These are phyloP conservation scores for Seladonia tumulorum DNA, from an alignment of 2,888 invertebrate genomes.

Conservation along the genomic window DNA sequence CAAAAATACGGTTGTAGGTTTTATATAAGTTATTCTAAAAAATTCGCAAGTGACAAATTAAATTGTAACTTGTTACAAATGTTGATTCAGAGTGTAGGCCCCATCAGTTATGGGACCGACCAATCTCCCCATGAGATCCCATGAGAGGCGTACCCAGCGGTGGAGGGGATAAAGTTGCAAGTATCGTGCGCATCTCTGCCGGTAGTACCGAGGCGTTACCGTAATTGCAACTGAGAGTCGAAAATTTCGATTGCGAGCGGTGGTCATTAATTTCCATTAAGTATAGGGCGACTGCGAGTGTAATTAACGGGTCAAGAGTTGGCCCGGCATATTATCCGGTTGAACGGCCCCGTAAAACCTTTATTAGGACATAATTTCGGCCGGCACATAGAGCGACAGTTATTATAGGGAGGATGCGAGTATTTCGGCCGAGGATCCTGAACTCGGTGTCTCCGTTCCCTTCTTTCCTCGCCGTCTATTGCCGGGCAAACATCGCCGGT, in stretches of 20 bases:
- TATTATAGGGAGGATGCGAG: slow-evolving; percentile 55
- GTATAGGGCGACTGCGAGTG: neutral
- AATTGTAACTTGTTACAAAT: too few species aligned
- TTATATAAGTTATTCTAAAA: too few species aligned
- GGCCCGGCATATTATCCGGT: slow-evolving; percentile 51
- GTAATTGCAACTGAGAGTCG: neutral
- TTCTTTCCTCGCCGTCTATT: slow-evolving; percentile 53
- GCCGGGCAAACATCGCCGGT: slow-evolving; percentile 62
- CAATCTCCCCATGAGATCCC: too few species aligned
- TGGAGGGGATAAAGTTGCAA: neutral
- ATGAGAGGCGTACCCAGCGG: too few species aligned
- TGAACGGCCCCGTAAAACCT: slow-evolving; percentile 48
- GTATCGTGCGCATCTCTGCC: neutral
- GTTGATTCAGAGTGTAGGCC: too few species aligned
- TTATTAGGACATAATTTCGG: slow-evolving; percentile 71
- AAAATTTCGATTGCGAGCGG: neutral
- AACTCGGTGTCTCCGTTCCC: slow-evolving; percentile 42
- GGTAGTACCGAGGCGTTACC: neutral
- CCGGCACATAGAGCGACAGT: slow-evolving; percentile 63
- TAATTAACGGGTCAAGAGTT: slow-evolving; percentile 51
- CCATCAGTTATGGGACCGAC: too few species aligned
- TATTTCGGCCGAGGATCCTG: slow-evolving; percentile 53
- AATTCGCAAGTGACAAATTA: too few species aligned
- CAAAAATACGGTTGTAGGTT: too few species aligned
- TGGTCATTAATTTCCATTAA: neutral